phyloP scores from a whole-genome alignment of 1,140 invertebrate genomes.

The Brachionus rotundiformis region DNA sequence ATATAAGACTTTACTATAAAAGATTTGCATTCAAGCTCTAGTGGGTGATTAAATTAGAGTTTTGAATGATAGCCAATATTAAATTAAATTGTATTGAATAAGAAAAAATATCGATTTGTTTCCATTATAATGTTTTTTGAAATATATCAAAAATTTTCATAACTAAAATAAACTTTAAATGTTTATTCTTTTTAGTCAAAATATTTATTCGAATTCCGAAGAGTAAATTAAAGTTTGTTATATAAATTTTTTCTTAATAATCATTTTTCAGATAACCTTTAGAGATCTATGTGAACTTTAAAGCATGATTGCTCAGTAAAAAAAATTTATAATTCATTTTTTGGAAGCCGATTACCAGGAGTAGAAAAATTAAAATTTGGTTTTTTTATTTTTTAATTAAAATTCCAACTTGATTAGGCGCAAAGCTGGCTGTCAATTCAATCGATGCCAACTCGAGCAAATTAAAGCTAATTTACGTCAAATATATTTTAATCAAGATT shows the following conservation, averaged over 20 bases:
- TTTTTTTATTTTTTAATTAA: neutral
- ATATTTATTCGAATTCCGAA: neutral
- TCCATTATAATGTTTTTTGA: neutral
- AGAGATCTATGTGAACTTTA: neutral
- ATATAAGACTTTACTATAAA: neutral
- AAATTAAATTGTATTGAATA: neutral
- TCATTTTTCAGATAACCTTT: neutral
- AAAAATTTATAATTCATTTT: neutral
- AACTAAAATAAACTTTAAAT: constrained; percentile 5
- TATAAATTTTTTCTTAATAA: neutral
- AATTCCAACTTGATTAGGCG: neutral
- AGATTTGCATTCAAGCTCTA: neutral
- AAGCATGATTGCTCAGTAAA: neutral
- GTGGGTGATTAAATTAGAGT: neutral
- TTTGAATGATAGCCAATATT: neutral
- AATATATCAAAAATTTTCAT: neutral
- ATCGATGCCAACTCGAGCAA: neutral
- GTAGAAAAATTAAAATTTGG: neutral
- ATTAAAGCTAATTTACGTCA: neutral
- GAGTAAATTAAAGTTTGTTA: neutral
- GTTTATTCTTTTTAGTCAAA: neutral
- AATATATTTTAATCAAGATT: neutral
- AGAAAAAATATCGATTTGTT: neutral
- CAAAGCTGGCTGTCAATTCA: neutral
- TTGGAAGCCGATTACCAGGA: neutral